These are phyloP conservation scores for Connochaetes taurinus DNA, from an alignment of 2,113 vertebrate genomes.

Conservation along the genomic window DNA sequence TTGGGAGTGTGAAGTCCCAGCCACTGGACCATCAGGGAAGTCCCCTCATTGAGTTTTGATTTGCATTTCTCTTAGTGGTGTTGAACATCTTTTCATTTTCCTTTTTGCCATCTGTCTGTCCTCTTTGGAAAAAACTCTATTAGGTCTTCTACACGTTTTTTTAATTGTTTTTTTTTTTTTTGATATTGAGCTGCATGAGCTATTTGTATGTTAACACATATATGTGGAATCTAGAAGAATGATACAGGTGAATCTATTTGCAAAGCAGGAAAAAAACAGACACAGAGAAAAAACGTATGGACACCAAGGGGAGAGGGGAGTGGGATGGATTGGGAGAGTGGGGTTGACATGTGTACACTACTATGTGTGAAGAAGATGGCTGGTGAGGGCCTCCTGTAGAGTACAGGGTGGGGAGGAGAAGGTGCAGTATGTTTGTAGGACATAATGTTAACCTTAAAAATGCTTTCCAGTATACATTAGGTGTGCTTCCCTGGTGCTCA, in stretches of 20 bases:
- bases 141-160: background rate
- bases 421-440: background rate
- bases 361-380: background rate
- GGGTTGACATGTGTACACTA: background rate
- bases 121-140: background rate
- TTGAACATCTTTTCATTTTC: background rate
- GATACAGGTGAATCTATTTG: background rate
- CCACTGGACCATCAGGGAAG: background rate
- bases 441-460: background rate
- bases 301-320: background rate
- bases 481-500: background rate
- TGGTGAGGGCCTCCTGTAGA: background rate
- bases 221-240: background rate
- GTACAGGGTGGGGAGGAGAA: background rate
- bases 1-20: background rate
- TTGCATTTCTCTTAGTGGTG: background rate
- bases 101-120: background rate
- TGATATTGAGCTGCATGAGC: background rate
- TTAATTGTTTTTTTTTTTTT: background rate
- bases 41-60: background rate
- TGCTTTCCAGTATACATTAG: background rate
- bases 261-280: background rate
- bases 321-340: background rate
- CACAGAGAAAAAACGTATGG: background rate
- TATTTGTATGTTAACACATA: background rate